Base-by-base conservation (phyloP, 2,888 invertebrate genomes). In the Caenorhabditis auriculariae region DNA sequence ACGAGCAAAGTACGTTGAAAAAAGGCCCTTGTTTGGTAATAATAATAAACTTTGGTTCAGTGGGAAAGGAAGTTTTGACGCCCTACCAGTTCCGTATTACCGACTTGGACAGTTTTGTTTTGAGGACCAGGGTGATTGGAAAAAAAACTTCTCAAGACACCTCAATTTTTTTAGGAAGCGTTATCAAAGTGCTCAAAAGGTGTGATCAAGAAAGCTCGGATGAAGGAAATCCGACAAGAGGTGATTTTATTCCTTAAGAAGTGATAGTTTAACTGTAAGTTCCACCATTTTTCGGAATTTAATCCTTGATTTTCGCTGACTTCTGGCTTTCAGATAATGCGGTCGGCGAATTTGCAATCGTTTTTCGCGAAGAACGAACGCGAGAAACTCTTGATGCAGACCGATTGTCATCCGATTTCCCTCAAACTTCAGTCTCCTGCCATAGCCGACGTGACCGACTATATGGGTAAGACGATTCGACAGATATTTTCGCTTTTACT, bases 211-310 rank as follows among this genome's bases (percentile, higher is more conserved):
- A 94, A 96, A 83, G 94, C 95, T 0, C 86, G 96, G 23, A 85
- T 96, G 46, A 92, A 91, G 82, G 98, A 98, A 86, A 96, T 98
- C 74, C 91, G 91, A 82, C 87, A 88, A 57, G 96, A 98, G 85
- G 88, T 96, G n/a, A n/a, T n/a, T n/a, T n/a, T n/a, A n/a, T n/a
- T n/a, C n/a, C n/a, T n/a, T n/a, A n/a, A n/a, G n/a, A n/a, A n/a
- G n/a, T n/a, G n/a, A n/a, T n/a, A 37, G 12, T 29, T 29, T 35
- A 5, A 37, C 29, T 2, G 12, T n/a, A 23, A 17, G 2, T 24
- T 27, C 23, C 26, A 19, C 6, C 24, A 3, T 23, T 17, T 47
- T 52, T 17, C n/a, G n/a, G n/a, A n/a, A n/a, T n/a, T n/a, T n/a
- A n/a, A n/a, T n/a, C n/a, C n/a, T n/a, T n/a, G n/a, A n/a, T n/a